phyloP scores from a whole-genome alignment of 1,140 invertebrate species.

The Drosophila eugracilis region DNA sequence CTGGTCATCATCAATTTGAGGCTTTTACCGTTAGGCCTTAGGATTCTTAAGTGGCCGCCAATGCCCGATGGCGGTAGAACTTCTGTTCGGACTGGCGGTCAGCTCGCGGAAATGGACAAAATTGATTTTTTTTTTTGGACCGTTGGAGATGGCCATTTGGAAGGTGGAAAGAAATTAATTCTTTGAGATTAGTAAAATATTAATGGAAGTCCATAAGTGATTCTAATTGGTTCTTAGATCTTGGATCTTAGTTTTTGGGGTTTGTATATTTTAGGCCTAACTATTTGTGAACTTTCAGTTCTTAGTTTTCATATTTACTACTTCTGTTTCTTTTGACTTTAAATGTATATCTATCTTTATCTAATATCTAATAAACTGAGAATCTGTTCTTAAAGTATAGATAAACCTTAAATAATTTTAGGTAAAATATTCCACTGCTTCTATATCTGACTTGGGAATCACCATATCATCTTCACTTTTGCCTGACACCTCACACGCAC shows the following conservation, averaged over 20 bases:
- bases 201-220: background rate
- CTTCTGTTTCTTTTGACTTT: too few relatives aligned
- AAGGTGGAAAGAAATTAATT: background rate
- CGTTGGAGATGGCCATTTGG: background rate
- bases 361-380: too few relatives aligned
- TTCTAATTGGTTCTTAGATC: too few relatives aligned
- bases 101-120: conserved; percentile 1
- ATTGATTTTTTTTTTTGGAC: conserved; percentile 11
- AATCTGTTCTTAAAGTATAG: too few relatives aligned
- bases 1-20: conserved; percentile 71
- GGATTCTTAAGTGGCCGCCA: conserved; percentile 49
- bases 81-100: conserved; percentile 22
- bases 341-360: too few relatives aligned
- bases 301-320: too few relatives aligned
- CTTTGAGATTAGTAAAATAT: background rate
- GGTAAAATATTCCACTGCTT: too few relatives aligned
- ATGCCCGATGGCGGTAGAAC: conserved; percentile 33
- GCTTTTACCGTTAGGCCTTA: conserved; percentile 66
- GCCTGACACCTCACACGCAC: background rate
- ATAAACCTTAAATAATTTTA: too few relatives aligned
- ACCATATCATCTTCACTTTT: background rate
- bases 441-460: background rate
- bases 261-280: too few relatives aligned
- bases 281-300: too few relatives aligned
- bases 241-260: too few relatives aligned